These are phyloP conservation scores for Trichonephila clavipes DNA, from an alignment of 1,140 invertebrate genomes.

Conservation along the genomic window DNA sequence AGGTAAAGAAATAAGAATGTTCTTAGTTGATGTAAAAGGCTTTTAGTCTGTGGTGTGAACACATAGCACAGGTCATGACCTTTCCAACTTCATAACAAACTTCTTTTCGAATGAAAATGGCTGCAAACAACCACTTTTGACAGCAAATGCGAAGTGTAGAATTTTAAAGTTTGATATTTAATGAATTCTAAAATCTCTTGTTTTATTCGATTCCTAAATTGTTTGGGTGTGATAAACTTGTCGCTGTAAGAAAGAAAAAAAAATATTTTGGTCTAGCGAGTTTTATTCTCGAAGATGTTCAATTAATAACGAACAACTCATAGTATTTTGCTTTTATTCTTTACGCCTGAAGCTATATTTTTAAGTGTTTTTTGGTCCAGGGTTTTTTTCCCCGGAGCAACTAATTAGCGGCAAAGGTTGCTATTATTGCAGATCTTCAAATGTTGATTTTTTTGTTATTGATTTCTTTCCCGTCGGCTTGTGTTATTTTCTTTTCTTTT, in stretches of 20 bases:
- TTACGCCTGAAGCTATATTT: background rate
- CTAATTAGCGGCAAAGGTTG: constrained; percentile 44
- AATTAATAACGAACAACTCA: background rate
- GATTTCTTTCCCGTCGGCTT: background rate
- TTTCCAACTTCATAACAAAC: background rate
- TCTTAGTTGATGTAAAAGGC: background rate
- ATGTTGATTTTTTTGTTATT: constrained; percentile 33
- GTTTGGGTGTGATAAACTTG: background rate
- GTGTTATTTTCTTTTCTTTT: constrained; percentile 18
- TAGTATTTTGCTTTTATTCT: background rate
- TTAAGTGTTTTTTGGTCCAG: background rate
- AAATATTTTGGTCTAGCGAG: background rate
- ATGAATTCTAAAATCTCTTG: background rate
- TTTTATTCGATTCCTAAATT: background rate
- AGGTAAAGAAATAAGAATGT: background rate
- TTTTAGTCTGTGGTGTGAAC: background rate
- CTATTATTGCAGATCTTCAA: constrained; percentile 41
- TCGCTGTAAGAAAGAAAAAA: background rate
- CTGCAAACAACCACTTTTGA: background rate
- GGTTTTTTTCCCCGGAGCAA: background rate
- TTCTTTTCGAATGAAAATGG: background rate
- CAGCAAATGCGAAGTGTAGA: background rate
- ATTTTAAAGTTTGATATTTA: background rate
- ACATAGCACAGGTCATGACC: constrained; percentile 5
- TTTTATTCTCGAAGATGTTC: background rate